Evolutionary conservation across 2,888 invertebrate species (phyloP).

Genomic region (Achlya flavicornis): DNA sequence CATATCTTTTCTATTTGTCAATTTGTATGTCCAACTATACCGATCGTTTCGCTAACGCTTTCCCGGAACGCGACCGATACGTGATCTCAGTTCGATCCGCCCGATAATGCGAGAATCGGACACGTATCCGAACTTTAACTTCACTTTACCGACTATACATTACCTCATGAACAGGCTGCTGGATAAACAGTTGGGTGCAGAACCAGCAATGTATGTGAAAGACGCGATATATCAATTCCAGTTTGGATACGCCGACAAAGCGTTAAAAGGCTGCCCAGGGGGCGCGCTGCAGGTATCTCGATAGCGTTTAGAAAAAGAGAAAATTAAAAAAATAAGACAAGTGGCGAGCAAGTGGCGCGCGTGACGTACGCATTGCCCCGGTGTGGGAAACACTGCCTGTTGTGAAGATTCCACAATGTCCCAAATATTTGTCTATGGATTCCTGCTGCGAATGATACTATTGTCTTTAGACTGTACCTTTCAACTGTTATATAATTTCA

Average conservation of each 20-base stretch:
- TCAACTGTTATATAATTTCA: too few relatives aligned
- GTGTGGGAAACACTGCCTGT: slow-evolving; percentile 27
- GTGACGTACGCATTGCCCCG: slow-evolving; percentile 33
- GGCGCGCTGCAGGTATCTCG: slow-evolving; percentile 50
- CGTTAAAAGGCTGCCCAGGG: slow-evolving; percentile 37
- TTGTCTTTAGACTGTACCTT: neutral
- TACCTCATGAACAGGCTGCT: neutral
- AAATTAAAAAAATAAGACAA: slow-evolving; percentile 46
- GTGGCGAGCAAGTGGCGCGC: slow-evolving; percentile 37
- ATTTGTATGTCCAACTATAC: slow-evolving; percentile 42
- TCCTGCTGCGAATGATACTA: slow-evolving; percentile 1
- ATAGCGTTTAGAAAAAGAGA: slow-evolving; percentile 35
- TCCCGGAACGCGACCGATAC: slow-evolving; percentile 35
- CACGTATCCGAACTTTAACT: slow-evolving; percentile 29
- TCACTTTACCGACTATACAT: slow-evolving; percentile 24
- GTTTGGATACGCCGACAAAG: slow-evolving; percentile 32
- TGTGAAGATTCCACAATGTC: slow-evolving; percentile 9
- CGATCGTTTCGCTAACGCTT: slow-evolving; percentile 40
- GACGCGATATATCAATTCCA: slow-evolving; percentile 9
- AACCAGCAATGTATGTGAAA: slow-evolving; percentile 16
- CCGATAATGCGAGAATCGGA: slow-evolving; percentile 30
- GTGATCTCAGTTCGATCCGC: slow-evolving; percentile 53
- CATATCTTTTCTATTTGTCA: slow-evolving; percentile 28
- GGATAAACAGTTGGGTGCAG: neutral
- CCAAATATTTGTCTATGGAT: slow-evolving; percentile 1